Evolutionary conservation across 2,797 vertebrate species (phyloP).

Genomic region (Tauraco hartlaubi): DNA sequence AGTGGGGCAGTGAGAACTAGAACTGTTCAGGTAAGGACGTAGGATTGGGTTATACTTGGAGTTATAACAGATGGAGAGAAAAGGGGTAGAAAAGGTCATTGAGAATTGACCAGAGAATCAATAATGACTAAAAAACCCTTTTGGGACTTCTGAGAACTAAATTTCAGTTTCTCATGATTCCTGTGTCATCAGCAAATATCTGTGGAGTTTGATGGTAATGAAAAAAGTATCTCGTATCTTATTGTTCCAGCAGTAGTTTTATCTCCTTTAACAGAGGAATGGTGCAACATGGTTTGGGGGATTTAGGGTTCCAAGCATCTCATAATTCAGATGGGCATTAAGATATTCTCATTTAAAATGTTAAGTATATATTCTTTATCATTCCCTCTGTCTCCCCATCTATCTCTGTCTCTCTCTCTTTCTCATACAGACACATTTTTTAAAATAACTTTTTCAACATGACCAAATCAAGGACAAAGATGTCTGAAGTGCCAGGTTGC

Average conservation of each 20-base stretch:
- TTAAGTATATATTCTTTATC: not conserved
- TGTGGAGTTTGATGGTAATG: not conserved
- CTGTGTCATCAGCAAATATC: not conserved
- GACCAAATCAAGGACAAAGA: not conserved
- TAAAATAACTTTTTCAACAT: not conserved
- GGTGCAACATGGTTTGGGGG: not conserved
- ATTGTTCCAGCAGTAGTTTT: not conserved
- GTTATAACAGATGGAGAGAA: not conserved
- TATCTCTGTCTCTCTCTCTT: fast-evolving
- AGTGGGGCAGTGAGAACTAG: not conserved
- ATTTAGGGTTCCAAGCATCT: not conserved
- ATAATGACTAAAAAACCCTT: not conserved
- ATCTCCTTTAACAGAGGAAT: not conserved
- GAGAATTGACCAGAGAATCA: not conserved
- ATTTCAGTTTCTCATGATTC: not conserved
- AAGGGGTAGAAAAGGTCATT: not conserved
- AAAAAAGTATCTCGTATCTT: not conserved
- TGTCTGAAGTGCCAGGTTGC: not conserved
- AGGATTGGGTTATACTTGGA: not conserved
- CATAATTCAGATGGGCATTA: not conserved
- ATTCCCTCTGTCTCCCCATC: not conserved
- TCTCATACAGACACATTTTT: not conserved
- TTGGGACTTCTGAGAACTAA: not conserved
- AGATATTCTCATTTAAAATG: not conserved
- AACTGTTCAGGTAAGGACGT: not conserved